A percentile compares a stretch with the other conserved stretches of the same genome.
phyloP scores from a whole-genome alignment of 2,888 invertebrate species.

The Lamellibrachia satsuma region DNA sequence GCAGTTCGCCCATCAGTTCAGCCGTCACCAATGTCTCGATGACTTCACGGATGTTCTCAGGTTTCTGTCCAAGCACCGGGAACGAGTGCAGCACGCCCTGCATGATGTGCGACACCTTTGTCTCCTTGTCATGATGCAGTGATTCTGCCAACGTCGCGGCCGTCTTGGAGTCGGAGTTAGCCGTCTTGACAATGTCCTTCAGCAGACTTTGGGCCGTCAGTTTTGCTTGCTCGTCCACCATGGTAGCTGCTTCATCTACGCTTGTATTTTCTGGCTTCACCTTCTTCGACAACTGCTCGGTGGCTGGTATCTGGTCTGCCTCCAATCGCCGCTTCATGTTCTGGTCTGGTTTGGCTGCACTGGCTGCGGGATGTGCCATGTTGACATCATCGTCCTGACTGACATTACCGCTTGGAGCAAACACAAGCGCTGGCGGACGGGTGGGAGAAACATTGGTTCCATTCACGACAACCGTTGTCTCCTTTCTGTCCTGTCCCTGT shows the following conservation, averaged over 20 bases:
- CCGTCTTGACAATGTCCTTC: neutral
- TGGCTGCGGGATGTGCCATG: neutral
- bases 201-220: neutral
- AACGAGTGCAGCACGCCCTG: neutral
- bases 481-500: neutral
- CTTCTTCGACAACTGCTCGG: neutral
- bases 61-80: neutral
- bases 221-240: neutral
- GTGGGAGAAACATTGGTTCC: neutral
- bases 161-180: neutral
- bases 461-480: neutral
- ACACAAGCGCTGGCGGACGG: neutral
- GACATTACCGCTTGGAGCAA: neutral
- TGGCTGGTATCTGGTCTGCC: neutral
- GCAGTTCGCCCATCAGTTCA: neutral
- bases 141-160: neutral
- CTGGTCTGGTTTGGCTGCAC: neutral
- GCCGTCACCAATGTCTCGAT: constrained; percentile 6
- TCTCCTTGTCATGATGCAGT: neutral
- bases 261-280: neutral
- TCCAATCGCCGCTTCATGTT: neutral
- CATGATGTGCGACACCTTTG: neutral
- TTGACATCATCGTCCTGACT: neutral
- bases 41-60: constrained; percentile 17
- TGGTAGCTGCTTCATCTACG: no score